Conservation (phyloP, 2,113 vertebrate genomes). For the Odocoileus hemionus region DNA sequence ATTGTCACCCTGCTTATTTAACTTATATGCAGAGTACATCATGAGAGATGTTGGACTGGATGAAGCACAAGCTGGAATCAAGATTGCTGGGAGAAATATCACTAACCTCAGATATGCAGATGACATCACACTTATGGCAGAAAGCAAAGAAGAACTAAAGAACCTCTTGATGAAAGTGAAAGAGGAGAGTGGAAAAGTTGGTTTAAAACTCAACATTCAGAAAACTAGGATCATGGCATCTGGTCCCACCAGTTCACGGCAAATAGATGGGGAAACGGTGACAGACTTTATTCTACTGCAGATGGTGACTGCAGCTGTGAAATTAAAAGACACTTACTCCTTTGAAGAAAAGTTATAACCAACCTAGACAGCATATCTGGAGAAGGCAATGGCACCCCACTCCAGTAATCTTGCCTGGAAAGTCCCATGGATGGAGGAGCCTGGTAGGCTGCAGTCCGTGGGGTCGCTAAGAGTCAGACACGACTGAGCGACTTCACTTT, state of each 20-base stretch:
- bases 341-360: not conserved
- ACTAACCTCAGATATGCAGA: not conserved
- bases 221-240: not conserved
- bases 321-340: not conserved
- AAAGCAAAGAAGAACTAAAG: not conserved
- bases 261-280: not conserved
- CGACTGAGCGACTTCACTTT: not conserved
- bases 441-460: not conserved
- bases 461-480: not conserved
- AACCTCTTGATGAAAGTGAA: not conserved
- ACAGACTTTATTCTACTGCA: not conserved
- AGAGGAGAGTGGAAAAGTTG: not conserved
- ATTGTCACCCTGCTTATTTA: not conserved
- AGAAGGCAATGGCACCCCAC: not conserved
- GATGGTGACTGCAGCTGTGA: not conserved
- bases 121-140: not conserved
- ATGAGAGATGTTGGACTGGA: not conserved
- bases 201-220: not conserved
- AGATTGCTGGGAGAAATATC: not conserved
- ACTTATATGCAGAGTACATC: not conserved
- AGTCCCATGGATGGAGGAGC: not conserved
- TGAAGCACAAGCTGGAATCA: not conserved
- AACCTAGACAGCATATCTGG: not conserved
- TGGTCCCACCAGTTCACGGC: not conserved
- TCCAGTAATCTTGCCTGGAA: not conserved